Evolutionary conservation across 2,113 vertebrate species (phyloP), one percentile per base, ranked within the genome.

Genomic region (Sturnira hondurensis): DNA sequence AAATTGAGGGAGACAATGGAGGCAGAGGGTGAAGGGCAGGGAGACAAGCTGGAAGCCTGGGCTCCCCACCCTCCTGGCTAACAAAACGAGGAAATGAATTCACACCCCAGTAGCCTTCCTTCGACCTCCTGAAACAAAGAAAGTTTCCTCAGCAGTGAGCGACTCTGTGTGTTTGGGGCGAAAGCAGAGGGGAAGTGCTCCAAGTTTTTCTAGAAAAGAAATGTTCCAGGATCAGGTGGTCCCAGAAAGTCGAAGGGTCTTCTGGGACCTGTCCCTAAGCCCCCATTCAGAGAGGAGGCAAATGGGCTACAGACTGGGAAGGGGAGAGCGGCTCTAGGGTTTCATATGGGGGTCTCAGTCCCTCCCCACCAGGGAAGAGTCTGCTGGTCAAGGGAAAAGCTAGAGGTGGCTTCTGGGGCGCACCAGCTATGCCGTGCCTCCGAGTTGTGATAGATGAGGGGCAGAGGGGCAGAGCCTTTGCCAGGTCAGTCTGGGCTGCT

Each of bases 61-160:
- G 74, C 91, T 95, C 74, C 87, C 89, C 96, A 94, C 78, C 89
- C 96, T 97, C 45, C 82, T 61, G 63, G 74, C 78, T 96, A 97
- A 97, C 96, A 97, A 97, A 97, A 97, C 94, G 81, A 97, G 97
- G 97, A 97, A 96, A 93, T 97, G 96, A 95, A 97, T 98, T 97
- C 96, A 96, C 93, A 97, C 93, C 93, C 95, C 71, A 74, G 89
- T 89, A 96, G 86, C 93, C 94, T 97, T 95, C 96, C 96, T 97
- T 89, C 24, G 28, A 96, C 94, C 93, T 97, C 78, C 89, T 52
- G 96, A 95, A 97, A 98, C 97, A 98, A 98, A 98, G 96, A 95
- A 94, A 96, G 95, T 97, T 97, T 97, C 96, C 93, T 94, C 24
- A 36, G 89, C 33, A 58, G 84, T 36, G 43, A 86, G 89, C 83